A percentile compares a stretch with the other conserved stretches of the same genome.
These are phyloP conservation scores for Torymus auratus DNA, from an alignment of 2,888 invertebrate species.

Conservation along the genomic window DNA sequence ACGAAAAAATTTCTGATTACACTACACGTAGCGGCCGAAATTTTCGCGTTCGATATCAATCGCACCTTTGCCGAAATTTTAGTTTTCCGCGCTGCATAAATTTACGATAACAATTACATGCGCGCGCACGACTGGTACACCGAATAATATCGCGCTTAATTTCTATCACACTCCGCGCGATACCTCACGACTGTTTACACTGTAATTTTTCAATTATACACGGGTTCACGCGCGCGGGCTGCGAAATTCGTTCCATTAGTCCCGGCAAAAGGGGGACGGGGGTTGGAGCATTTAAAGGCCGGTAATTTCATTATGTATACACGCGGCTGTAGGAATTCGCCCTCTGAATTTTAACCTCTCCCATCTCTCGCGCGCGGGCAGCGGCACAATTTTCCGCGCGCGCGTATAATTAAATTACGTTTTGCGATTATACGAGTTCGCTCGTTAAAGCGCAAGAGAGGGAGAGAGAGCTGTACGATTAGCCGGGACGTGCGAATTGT, in stretches of 20 bases:
- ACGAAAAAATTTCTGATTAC: too few relatives aligned
- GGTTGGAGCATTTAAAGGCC: slow-evolving; percentile 19
- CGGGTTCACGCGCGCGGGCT: neutral
- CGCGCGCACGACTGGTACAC: too few relatives aligned
- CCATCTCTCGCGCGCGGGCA: neutral
- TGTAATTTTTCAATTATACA: neutral
- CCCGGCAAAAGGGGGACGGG: too few relatives aligned
- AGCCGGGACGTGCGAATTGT: slow-evolving; percentile 14
- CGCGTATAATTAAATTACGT: slow-evolving; percentile 46
- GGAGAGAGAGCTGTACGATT: slow-evolving; percentile 9
- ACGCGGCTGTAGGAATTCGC: neutral
- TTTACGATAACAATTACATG: too few relatives aligned
- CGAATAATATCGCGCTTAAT: too few relatives aligned
- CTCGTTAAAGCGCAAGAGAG: slow-evolving; percentile 22
- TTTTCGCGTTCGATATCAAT: too few relatives aligned
- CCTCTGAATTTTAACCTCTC: slow-evolving; percentile 31
- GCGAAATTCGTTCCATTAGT: neutral
- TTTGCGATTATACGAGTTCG: slow-evolving; percentile 49
- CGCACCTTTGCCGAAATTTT: too few relatives aligned
- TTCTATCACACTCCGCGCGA: too few relatives aligned
- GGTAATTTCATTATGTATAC: slow-evolving; percentile 35
- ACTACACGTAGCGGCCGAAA: too few relatives aligned
- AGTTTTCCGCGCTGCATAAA: too few relatives aligned
- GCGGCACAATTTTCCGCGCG: slow-evolving; percentile 2
- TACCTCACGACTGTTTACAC: neutral